Conservation (phyloP, 2,113 vertebrate genomes). For the Chaetorhynchus papuensis region DNA sequence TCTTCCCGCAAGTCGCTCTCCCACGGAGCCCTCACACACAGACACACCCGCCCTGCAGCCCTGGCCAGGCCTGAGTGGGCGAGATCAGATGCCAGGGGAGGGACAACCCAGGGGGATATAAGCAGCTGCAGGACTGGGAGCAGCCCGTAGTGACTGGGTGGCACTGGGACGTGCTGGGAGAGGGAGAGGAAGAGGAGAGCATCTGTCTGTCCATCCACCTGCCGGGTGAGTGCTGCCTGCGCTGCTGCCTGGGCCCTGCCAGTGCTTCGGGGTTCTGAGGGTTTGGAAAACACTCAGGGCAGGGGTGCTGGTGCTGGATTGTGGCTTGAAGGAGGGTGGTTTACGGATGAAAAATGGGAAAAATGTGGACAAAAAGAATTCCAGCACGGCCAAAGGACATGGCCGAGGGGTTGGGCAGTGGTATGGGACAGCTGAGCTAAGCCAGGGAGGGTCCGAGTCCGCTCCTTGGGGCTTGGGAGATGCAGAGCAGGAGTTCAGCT, state of each 20-base stretch:
- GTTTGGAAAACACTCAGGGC: background rate
- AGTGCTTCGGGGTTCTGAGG: background rate
- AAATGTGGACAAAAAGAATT: background rate
- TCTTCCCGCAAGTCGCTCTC: background rate
- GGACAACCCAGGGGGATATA: conserved; percentile 3
- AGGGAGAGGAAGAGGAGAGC: background rate
- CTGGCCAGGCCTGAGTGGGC: background rate
- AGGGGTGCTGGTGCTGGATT: accelerated
- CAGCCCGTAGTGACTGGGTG: background rate
- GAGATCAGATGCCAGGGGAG: conserved; percentile 8
- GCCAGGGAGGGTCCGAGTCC: accelerated
- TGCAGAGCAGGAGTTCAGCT: background rate
- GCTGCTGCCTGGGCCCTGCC: background rate
- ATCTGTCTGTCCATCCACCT: background rate
- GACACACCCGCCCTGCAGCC: background rate
- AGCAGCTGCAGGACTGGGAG: background rate
- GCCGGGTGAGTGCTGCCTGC: background rate
- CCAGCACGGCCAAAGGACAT: accelerated
- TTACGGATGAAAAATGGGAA: background rate
- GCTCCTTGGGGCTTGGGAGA: background rate
- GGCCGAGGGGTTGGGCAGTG: accelerated
- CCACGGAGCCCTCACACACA: background rate
- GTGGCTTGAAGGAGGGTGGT: background rate
- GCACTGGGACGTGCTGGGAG: background rate
- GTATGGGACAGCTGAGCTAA: background rate